Percentiles rank a stretch among this genome's conserved stretches.
Conservation (phyloP, 2,113 vertebrate genomes). For the Rhinopithecus roxellana region DNA sequence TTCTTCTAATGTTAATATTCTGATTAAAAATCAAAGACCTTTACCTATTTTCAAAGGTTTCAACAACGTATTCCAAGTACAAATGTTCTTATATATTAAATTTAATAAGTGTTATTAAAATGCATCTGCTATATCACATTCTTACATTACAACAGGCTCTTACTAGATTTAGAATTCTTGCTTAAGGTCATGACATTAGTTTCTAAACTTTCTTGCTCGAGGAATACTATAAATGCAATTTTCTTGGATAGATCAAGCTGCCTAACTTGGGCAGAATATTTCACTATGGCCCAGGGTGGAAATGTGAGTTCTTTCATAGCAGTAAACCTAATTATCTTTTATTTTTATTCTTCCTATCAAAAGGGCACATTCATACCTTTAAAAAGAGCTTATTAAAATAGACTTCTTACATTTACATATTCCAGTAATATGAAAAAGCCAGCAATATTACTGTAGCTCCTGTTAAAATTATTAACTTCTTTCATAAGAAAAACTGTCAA, state of each 20-base stretch:
- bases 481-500: conserved; percentile 43
- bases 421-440: conserved; percentile 58
- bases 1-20: background rate
- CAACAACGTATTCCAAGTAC: background rate
- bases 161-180: conserved; percentile 55
- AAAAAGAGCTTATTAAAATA: conserved; percentile 72
- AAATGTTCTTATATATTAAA: conserved; percentile 14
- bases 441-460: conserved; percentile 32
- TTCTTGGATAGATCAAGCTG: conserved; percentile 63
- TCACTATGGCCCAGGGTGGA: conserved; percentile 53
- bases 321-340: conserved; percentile 71
- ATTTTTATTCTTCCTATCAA: conserved; percentile 70
- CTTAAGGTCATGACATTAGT: conserved; percentile 66
- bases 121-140: conserved; percentile 42
- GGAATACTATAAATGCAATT: conserved; percentile 61
- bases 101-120: conserved; percentile 52
- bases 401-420: conserved; percentile 64
- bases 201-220: conserved; percentile 46
- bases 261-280: conserved; percentile 54
- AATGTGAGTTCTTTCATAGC: conserved; percentile 54
- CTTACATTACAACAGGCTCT: conserved; percentile 34
- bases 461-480: conserved; percentile 62
- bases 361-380: conserved; percentile 65
- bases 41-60: conserved; percentile 32
- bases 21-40: conserved; percentile 1